These are phyloP conservation scores for Antigone vipio DNA, from an alignment of 2,113 vertebrate species.

Conservation along the genomic window DNA sequence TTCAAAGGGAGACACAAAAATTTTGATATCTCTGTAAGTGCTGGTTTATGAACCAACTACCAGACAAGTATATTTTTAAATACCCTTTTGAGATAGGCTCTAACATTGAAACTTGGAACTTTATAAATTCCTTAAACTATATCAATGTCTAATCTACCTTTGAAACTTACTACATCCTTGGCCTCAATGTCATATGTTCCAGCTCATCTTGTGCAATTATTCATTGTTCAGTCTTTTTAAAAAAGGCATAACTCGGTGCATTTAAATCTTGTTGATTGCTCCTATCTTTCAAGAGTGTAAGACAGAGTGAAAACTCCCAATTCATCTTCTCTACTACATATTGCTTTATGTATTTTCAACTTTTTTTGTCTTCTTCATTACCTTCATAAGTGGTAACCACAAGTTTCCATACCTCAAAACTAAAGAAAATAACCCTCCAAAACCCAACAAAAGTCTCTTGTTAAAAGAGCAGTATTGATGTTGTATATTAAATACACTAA, in stretches of 20 bases:
- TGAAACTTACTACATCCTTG: not conserved
- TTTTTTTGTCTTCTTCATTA: not conserved
- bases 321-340: not conserved
- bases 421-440: not conserved
- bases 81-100: not conserved
- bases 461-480: not conserved
- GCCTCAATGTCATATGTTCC: not conserved
- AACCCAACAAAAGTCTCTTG: rapidly evolving
- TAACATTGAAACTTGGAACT: not conserved
- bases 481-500: not conserved
- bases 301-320: not conserved
- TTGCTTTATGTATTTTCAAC: not conserved
- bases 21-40: not conserved
- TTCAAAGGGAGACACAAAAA: not conserved
- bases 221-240: not conserved
- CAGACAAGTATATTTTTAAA: not conserved
- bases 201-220: not conserved
- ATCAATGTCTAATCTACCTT: not conserved
- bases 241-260: not conserved
- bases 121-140: not conserved
- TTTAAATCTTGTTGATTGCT: not conserved
- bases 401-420: not conserved
- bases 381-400: not conserved
- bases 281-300: not conserved
- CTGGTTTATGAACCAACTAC: not conserved